Evolutionary conservation across 2,113 vertebrate species (phyloP).

Genomic region (Chunga burmeisteri): DNA sequence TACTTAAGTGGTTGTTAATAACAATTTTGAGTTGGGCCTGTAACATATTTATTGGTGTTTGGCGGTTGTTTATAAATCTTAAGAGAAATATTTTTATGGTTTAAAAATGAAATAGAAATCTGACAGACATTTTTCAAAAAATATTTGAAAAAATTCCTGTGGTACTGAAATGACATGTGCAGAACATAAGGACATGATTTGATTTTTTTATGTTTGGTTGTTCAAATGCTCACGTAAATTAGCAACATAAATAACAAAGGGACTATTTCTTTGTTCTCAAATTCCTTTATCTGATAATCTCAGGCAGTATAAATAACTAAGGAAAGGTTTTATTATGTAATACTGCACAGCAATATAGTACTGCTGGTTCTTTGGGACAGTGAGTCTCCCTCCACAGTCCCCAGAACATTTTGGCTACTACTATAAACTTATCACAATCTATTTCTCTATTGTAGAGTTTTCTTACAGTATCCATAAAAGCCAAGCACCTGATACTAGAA

Average conservation of each 20-base stretch:
- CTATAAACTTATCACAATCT: constrained; percentile 33
- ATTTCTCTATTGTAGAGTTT: constrained; percentile 14
- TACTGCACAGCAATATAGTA: neutral
- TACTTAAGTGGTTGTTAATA: neutral
- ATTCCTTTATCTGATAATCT: constrained; percentile 46
- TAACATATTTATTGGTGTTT: constrained; percentile 8
- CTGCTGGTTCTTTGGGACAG: constrained; percentile 24
- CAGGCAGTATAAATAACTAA: constrained; percentile 47
- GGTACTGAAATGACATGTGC: neutral
- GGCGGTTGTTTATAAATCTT: constrained; percentile 30
- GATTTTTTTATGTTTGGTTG: neutral
- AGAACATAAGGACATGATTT: constrained; percentile 8
- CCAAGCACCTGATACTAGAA: constrained; percentile 20
- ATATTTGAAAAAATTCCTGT: neutral
- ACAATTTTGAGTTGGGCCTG: neutral
- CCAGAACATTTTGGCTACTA: constrained; percentile 37
- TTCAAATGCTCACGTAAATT: constrained; percentile 37
- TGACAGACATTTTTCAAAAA: constrained; percentile 4
- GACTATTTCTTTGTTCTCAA: constrained; percentile 46
- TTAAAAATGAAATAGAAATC: constrained; percentile 35
- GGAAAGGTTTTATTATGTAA: constrained; percentile 50
- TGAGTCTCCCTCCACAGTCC: neutral
- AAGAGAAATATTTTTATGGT: constrained; percentile 22
- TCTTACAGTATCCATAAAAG: constrained; percentile 32
- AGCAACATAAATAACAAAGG: constrained; percentile 5